Base-by-base conservation (phyloP, 37 sponge, comb jelly and placozoan genomes). In the Geodia barretti region DNA sequence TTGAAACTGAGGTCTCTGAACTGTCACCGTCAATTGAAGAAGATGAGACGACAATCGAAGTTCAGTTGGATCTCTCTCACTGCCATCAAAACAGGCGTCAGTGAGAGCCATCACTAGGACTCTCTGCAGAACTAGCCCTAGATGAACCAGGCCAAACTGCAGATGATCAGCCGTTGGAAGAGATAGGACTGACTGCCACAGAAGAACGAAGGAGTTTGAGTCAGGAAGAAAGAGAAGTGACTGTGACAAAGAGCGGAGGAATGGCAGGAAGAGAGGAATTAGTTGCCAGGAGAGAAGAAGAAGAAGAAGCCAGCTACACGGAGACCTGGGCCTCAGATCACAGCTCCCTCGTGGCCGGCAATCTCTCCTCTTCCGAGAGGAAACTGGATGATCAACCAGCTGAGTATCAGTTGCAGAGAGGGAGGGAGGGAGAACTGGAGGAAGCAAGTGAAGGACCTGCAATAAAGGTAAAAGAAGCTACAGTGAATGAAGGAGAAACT, bases 241-340 rank as follows among this genome's bases (percentile, higher is more conserved):
- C 64, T 28, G 3, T 28, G 64, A n/a, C 64, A 2, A 5, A 28
- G 9, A 28, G 64, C 24, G 19, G 60, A 20, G 60, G 60, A 62
- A 62, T n/a, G 21, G 41, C 41, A 73, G 47, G 58, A 28, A 42
- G 17, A 42, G n/a, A 3, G 19, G 60, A 62, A 60, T 2, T 32
- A 7, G 60, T 4, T 26, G 68, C 41, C 24, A 25, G 17, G 67
- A 39, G 32, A n/a, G 43, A 41, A 41, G 65, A 33, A 11, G 68
- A 29, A 28, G 78, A 76, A 33, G 77, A 77, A 35, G 66, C 32
- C 32, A 68, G 68, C 68, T 68, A 68, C 68, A 68, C 68, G 33
- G 68, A 68, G 33, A 68, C 32, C 34, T 68, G 68, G 33, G 3
- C 30, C 25, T 28, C 68, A 21, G 31, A 30, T 32, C 33, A 33